A percentile compares a stretch with the other conserved stretches of the same genome.
phyloP scores from a whole-genome alignment of 2,888 invertebrate species.

The Xanthia togata region DNA sequence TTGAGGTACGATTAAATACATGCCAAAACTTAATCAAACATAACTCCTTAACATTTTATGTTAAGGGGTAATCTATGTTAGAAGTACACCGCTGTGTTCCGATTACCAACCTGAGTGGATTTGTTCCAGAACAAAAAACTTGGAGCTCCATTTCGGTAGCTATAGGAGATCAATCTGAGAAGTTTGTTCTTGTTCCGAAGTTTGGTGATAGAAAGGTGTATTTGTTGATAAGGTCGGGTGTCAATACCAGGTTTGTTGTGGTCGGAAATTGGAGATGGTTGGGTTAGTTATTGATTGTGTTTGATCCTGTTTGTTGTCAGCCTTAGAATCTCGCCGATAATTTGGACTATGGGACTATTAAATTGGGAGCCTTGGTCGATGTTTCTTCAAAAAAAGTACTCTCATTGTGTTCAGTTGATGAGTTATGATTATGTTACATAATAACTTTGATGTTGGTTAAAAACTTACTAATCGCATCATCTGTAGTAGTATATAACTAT shows the following conservation, averaged over 20 bases:
- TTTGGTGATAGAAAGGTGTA: slow-evolving; percentile 52
- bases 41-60: no score
- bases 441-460: background rate
- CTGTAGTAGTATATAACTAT: no score
- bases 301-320: slow-evolving; percentile 7
- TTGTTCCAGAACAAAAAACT: slow-evolving; percentile 55
- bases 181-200: slow-evolving; percentile 49
- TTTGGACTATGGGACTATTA: background rate
- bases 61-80: no score
- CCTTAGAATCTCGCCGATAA: background rate
- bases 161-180: slow-evolving; percentile 53
- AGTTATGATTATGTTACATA: background rate
- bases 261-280: slow-evolving; percentile 12
- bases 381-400: background rate
- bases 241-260: slow-evolving; percentile 40
- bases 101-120: slow-evolving; percentile 43
- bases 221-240: slow-evolving; percentile 49
- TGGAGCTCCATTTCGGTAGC: slow-evolving; percentile 34
- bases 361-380: background rate
- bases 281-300: slow-evolving; percentile 10
- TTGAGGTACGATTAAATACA: no score
- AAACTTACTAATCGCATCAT: no score
- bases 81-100: slow-evolving; percentile 20
- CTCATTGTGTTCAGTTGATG: background rate
- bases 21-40: no score